These are phyloP conservation scores for Cantharis nigra DNA, from an alignment of 2,888 invertebrate genomes.

Conservation along the genomic window DNA sequence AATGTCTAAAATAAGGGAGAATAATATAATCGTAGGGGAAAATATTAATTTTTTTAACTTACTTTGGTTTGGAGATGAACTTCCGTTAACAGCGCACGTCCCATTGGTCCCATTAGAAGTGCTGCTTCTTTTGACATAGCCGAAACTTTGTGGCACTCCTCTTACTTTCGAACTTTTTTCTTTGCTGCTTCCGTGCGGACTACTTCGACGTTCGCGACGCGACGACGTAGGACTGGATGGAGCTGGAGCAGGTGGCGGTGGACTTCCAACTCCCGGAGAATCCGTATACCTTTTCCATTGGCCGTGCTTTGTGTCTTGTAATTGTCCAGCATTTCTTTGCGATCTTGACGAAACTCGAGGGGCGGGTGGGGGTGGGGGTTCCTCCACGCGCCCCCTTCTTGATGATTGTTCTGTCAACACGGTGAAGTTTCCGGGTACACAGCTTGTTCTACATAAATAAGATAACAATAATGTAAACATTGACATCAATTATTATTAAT, in stretches of 20 bases:
- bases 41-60: neutral
- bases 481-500: neutral
- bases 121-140: conserved; percentile 76
- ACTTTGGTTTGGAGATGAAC: conserved; percentile 36
- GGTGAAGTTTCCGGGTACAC: conserved; percentile 57
- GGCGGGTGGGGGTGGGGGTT: conserved; percentile 57
- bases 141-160: conserved; percentile 81
- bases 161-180: conserved; percentile 66
- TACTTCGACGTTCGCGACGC: conserved; percentile 53
- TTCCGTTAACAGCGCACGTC: conserved; percentile 52
- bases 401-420: conserved; percentile 60
- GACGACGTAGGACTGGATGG: conserved; percentile 53
- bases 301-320: conserved; percentile 46
- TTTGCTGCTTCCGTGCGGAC: conserved; percentile 53
- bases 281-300: conserved; percentile 71
- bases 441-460: conserved; percentile 40
- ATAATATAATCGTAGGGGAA: neutral
- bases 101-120: conserved; percentile 56
- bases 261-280: conserved; percentile 67
- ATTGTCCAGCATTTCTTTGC: conserved; percentile 40
- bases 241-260: conserved; percentile 62
- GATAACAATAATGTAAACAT: conserved; percentile 3
- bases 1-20: conserved; percentile 40
- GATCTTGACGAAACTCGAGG: conserved; percentile 46
- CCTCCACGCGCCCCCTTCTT: conserved; percentile 60